Base-by-base conservation (phyloP, 2,888 invertebrate genomes). In the Eristalis arbustorum region DNA sequence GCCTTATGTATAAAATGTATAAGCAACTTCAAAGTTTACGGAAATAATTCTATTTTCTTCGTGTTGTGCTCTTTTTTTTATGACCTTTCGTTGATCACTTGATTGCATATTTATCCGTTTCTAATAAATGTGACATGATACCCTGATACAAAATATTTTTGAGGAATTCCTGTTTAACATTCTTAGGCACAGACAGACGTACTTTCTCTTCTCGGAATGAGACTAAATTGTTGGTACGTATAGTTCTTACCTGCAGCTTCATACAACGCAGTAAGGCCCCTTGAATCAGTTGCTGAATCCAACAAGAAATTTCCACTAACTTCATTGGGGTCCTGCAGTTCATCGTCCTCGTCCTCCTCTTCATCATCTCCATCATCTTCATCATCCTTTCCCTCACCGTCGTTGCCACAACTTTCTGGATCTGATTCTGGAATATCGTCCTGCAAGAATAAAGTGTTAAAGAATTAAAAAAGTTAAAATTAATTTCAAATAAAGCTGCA, bases 261-360 rank as follows among this genome's bases (percentile, higher is more conserved):
- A 89, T 98, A 95, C 89, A 99, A 94, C 89, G 98, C 98, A 94
- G 98, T 98, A 84, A 99, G 95, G 90, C 91, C 91, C 83, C 91
- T 90, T 69, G 92, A 92, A 88, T 92, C 92, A 66, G 90, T 91
- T 66, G 90, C 90, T 40, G 95, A 93, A 91, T 94, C 94, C 88
- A 94, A 93, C 62, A 92, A 88, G 81, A 92, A 93, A 88, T 91
- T 91, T 22, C 92, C 91, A 61, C 91, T 90, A 66, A 91, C 90
- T 87, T 91, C 91, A 79, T 89, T 90, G 18, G 91, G 90, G 89
- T 92, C 92, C 79, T 89, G 90, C 73, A 90, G 88, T 74, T 93
- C 93, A 76, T 92, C 93, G 77, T 92, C 92, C 6, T 92, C 93
- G 75, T 93, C 92, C 73, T 92, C 92, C 69, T 93, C 93, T 57